Percentiles rank a stretch among this genome's conserved stretches.
These are phyloP conservation scores for Zosterops lateralis DNA, from an alignment of 2,113 vertebrate genomes.

Conservation along the genomic window DNA sequence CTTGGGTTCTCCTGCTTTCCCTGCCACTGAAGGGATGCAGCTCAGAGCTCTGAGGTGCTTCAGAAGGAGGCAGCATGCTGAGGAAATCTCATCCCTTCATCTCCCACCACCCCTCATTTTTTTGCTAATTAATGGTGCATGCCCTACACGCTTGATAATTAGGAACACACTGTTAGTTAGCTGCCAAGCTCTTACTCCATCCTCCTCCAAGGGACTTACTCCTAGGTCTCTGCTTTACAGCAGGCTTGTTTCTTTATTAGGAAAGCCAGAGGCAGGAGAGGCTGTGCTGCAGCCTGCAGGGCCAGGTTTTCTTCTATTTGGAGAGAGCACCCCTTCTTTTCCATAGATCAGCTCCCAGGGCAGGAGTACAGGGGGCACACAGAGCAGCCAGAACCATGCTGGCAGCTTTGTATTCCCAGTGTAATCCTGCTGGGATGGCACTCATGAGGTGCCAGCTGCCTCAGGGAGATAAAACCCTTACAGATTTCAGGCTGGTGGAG, in stretches of 20 bases:
- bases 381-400: background rate
- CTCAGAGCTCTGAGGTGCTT: background rate
- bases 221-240: background rate
- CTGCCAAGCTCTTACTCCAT: slow-evolving; percentile 20
- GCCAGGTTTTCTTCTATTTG: background rate
- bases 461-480: background rate
- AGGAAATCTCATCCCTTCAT: background rate
- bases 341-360: background rate
- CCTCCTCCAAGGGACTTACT: slow-evolving; percentile 1
- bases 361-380: background rate
- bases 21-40: background rate
- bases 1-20: background rate
- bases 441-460: background rate
- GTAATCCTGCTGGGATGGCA: background rate
- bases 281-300: background rate
- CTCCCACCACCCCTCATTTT: slow-evolving; percentile 19
- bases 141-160: slow-evolving; percentile 1
- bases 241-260: background rate
- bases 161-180: background rate
- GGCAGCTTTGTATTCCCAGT: background rate
- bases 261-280: background rate
- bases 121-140: slow-evolving; percentile 40
- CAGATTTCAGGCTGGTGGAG: background rate
- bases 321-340: background rate
- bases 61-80: slow-evolving; percentile 12